Evolutionary conservation across 2,797 vertebrate genomes (phyloP).

Genomic region (Argentina silus): DNA sequence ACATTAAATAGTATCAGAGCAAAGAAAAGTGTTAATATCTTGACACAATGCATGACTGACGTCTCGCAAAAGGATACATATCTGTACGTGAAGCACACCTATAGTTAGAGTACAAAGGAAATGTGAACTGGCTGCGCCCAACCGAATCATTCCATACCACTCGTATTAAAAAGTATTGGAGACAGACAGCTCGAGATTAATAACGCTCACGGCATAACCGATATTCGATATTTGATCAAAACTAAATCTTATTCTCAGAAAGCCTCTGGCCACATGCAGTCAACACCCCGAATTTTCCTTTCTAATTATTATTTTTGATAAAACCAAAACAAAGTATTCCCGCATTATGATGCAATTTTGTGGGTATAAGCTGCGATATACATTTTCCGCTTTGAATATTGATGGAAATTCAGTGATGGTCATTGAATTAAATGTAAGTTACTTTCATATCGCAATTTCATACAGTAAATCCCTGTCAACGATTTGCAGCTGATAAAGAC

Average conservation of each 20-base stretch:
- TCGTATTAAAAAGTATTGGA: slow-evolving; percentile 46
- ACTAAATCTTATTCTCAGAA: background rate
- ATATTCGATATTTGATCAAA: slow-evolving; percentile 15
- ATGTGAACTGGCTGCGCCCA: slow-evolving; percentile 17
- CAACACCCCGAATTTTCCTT: slow-evolving; percentile 19
- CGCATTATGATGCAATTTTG: slow-evolving; percentile 18
- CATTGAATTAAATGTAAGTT: slow-evolving; percentile 25
- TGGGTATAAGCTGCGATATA: background rate
- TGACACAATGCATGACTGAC: slow-evolving; percentile 35
- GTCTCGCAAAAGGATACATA: slow-evolving; percentile 15
- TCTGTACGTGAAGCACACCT: slow-evolving; percentile 13
- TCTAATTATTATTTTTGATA: slow-evolving; percentile 22
- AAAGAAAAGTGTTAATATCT: slow-evolving; percentile 57
- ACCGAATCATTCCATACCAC: slow-evolving; percentile 37
- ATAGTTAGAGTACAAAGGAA: slow-evolving; percentile 28
- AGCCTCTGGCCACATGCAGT: slow-evolving; percentile 9
- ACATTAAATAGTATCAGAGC: slow-evolving; percentile 56
- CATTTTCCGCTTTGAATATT: background rate
- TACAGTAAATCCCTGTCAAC: slow-evolving; percentile 20
- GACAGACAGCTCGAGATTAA: slow-evolving; percentile 37
- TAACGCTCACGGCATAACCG: slow-evolving; percentile 25
- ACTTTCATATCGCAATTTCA: slow-evolving; percentile 28
- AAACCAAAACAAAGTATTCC: slow-evolving; percentile 32
- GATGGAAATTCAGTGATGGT: background rate
- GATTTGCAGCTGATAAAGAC: slow-evolving; percentile 23